phyloP scores from a whole-genome alignment of 1,140 invertebrate species.

The Ceratosolen solmsi region DNA sequence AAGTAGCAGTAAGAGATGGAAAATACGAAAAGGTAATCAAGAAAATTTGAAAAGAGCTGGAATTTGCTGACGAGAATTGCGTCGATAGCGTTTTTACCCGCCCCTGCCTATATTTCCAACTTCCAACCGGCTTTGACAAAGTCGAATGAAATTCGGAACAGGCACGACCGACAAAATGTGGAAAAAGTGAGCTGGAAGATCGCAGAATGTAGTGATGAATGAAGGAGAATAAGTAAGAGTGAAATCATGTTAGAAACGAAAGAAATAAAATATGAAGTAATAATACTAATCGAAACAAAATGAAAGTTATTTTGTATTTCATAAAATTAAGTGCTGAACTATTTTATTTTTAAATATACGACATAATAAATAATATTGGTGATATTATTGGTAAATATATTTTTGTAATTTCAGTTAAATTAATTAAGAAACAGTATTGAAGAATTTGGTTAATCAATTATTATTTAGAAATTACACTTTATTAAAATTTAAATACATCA shows the following conservation, averaged over 20 bases:
- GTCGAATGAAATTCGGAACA: conserved; percentile 45
- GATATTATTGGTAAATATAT: too few species aligned
- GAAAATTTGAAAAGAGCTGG: conserved; percentile 41
- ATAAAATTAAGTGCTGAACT: conserved; percentile 35
- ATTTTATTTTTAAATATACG: conserved; percentile 50
- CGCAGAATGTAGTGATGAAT: conserved; percentile 23
- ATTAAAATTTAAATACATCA: too few species aligned
- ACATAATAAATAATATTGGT: conserved; percentile 44
- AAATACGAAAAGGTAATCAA: conserved; percentile 25
- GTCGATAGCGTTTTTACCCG: conserved; percentile 20
- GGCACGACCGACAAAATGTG: conserved; percentile 22
- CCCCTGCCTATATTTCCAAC: not conserved
- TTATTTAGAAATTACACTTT: too few species aligned
- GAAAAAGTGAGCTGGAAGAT: conserved; percentile 39
- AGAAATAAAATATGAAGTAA: conserved; percentile 46
- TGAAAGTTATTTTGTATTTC: conserved; percentile 44
- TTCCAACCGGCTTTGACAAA: conserved; percentile 39
- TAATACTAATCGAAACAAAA: conserved; percentile 46
- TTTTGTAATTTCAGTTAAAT: too few species aligned
- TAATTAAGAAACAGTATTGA: too few species aligned
- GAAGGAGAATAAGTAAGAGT: conserved; percentile 22
- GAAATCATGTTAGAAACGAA: conserved; percentile 19
- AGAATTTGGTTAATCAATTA: too few species aligned
- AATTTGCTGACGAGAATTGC: conserved; percentile 21
- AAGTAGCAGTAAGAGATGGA: not conserved